A percentile compares a stretch with the other conserved stretches of the same genome.
These are phyloP conservation scores for Agriopis aurantiaria DNA, from an alignment of 2,888 invertebrate genomes.

Conservation along the genomic window DNA sequence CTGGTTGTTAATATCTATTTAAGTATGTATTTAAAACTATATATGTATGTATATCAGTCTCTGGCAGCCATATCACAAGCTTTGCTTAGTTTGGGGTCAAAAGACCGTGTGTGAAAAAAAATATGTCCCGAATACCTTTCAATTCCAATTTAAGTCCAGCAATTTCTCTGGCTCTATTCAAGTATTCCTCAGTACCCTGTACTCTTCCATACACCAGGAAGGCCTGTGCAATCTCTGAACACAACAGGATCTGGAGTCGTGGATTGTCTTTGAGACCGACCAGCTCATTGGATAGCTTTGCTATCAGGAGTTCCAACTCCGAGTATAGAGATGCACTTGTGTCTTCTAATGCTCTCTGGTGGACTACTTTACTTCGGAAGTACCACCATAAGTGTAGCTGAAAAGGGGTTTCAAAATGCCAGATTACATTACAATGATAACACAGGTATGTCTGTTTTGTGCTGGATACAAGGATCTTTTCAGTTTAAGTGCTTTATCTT, in stretches of 20 bases:
- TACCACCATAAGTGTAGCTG: constrained; percentile 89
- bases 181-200: constrained; percentile 89
- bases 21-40: no score
- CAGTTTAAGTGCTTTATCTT: no score
- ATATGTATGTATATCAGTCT: no score
- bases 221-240: constrained; percentile 87
- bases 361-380: constrained; percentile 90
- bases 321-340: constrained; percentile 89
- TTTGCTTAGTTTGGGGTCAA: no score
- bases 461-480: no score
- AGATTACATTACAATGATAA: background rate
- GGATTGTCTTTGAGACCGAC: constrained; percentile 61
- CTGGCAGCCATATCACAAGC: no score
- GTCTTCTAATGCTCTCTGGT: constrained; percentile 93
- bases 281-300: constrained; percentile 74
- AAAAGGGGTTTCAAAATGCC: constrained; percentile 33
- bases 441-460: no score
- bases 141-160: constrained; percentile 90
- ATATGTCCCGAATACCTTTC: no score
- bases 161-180: constrained; percentile 87
- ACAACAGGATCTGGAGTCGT: constrained; percentile 74
- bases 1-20: no score
- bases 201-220: constrained; percentile 91
- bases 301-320: constrained; percentile 83
- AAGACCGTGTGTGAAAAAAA: no score